Base-by-base conservation (phyloP, 2,797 vertebrate genomes). In the Sebastes oblongus region DNA sequence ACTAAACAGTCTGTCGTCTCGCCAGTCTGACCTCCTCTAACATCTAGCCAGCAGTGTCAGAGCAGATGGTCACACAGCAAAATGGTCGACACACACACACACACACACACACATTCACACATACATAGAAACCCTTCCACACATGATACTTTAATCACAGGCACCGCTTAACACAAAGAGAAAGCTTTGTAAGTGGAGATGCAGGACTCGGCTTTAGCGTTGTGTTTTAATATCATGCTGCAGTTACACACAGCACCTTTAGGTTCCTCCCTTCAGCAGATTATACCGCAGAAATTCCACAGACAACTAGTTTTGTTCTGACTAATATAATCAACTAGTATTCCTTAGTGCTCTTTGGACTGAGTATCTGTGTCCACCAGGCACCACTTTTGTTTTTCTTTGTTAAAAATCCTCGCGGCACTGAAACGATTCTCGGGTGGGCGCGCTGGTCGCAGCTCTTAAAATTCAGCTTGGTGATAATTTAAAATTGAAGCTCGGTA, bases 391-490 rank as follows among this genome's bases (percentile, higher is more conserved):
- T 34, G 5, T 50, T 54, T 46, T 64, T 67, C 11, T n/a, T 32
- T 24, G 8, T 52, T 22, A 16, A 34, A 34, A 78, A 66, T 72
- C 59, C 60, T 75, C 11, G 20, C 65, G 82, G 84, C 88, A 80
- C 81, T 88, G 65, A 81, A 72, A 66, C 60, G 8, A 50, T 62
- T 61, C 59, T 71, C 4, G 34, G 58, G 34, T 61, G 78, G 81
- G 77, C 54, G 83, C 92, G 94, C 93, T 89, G 93, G 93, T 84
- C 94, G 94, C 81, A 61, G 84, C 85, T 85, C 78, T 66, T 54
- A 60, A 42, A 14, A 76, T 81, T 73, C 69, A 3, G 78, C 87
- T 89, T 68, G 71, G 24, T 65, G 50, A 71, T 46, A 14, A 77
- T 66, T 72, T 3, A 18, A 82, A 66, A 55, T 42, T 24, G 29